These are phyloP conservation scores for Cariama cristata DNA, from an alignment of 2,113 vertebrate species.

Conservation along the genomic window DNA sequence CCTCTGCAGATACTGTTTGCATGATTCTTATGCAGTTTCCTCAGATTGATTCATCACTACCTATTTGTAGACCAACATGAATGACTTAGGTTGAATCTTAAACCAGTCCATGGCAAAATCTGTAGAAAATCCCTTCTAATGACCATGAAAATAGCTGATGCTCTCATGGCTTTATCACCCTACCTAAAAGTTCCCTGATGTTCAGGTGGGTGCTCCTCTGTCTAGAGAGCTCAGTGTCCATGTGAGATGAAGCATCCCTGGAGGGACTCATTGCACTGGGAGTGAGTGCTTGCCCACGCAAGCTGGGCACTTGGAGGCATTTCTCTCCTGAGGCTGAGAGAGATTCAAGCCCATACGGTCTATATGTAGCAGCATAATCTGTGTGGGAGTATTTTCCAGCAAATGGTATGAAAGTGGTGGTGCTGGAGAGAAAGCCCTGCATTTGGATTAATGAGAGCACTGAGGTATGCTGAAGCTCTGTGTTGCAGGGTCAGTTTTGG, in stretches of 20 bases:
- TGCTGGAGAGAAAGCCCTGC: not conserved
- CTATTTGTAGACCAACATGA: not conserved
- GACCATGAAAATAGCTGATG: not conserved
- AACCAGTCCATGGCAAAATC: not conserved
- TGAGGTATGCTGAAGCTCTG: conserved; percentile 46
- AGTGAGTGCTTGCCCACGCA: not conserved
- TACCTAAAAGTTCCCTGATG: not conserved
- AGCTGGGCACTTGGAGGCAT: not conserved
- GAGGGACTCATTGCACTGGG: not conserved
- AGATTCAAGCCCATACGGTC: not conserved
- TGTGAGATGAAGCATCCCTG: not conserved
- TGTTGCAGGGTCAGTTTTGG: conserved; percentile 54
- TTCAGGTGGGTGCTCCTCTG: not conserved
- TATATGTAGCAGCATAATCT: not conserved
- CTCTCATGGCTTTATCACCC: not conserved
- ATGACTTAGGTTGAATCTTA: not conserved
- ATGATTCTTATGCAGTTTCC: not conserved
- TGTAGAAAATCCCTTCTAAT: not conserved
- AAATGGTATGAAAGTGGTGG: not conserved
- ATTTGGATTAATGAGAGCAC: conserved; percentile 26
- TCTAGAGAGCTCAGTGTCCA: not conserved
- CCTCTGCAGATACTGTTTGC: not conserved
- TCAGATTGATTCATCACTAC: not conserved
- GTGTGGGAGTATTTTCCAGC: conserved; percentile 9
- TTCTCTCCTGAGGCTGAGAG: not conserved